A percentile compares a stretch with the other conserved stretches of the same genome.
Evolutionary conservation across 2,888 invertebrate genomes (phyloP).

Genomic region (Diplolepis rosae): DNA sequence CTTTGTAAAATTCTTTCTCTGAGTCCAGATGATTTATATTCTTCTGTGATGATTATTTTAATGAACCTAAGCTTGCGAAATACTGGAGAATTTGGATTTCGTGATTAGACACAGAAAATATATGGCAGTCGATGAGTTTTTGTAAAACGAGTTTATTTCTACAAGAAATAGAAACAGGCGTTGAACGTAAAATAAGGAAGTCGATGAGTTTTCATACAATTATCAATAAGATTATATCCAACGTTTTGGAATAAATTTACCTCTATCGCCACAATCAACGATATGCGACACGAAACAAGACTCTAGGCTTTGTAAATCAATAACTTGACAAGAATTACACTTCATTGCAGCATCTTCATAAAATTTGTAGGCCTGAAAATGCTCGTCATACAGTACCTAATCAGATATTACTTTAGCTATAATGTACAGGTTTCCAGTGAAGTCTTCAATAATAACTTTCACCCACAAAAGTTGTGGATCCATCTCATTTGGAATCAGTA

Average conservation of each 20-base stretch:
- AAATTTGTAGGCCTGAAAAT: conserved; percentile 39
- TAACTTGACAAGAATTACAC: conserved; percentile 33
- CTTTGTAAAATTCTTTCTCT: too few species aligned
- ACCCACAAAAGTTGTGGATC: conserved; percentile 34
- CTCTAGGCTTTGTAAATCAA: conserved; percentile 29
- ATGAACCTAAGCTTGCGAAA: too few species aligned
- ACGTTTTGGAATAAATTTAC: conserved; percentile 33
- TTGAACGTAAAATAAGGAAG: too few species aligned
- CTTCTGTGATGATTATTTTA: too few species aligned
- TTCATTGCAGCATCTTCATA: conserved; percentile 19
- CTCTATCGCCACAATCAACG: conserved; percentile 5
- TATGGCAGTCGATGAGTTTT: too few species aligned
- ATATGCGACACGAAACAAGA: conserved; percentile 32
- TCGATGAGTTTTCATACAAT: too few species aligned
- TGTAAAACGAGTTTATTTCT: too few species aligned
- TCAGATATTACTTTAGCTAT: conserved; percentile 34
- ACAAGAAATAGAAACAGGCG: too few species aligned
- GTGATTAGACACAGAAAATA: too few species aligned
- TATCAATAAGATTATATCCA: conserved; percentile 24
- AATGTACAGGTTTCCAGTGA: conserved; percentile 28
- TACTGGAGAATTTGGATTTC: too few species aligned
- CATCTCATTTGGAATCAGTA: conserved; percentile 29
- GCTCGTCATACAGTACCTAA: conserved; percentile 37
- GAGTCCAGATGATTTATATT: too few species aligned
- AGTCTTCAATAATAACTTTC: conserved; percentile 33